Evolutionary conservation across 2,888 invertebrate genomes (phyloP).

Genomic region (Pristionchus fissidentatus): DNA sequence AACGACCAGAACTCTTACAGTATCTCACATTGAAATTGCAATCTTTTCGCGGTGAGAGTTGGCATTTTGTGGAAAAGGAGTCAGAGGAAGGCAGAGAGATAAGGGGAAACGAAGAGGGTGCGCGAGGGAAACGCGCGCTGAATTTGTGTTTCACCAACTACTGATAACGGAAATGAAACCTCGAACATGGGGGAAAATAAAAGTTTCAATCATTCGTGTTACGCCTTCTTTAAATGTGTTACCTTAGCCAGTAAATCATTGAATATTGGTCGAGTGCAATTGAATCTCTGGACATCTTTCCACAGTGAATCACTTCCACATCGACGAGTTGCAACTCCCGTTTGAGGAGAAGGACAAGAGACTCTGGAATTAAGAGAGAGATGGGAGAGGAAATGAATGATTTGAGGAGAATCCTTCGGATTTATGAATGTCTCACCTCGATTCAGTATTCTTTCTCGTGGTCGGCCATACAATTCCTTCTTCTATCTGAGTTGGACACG

Average conservation of each 20-base stretch:
- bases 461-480: conserved; percentile 72
- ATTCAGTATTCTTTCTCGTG: conserved; percentile 53
- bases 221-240: background rate
- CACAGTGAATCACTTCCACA: conserved; percentile 46
- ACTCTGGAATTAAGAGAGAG: background rate
- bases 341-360: conserved; percentile 46
- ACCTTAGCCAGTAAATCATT: conserved; percentile 43
- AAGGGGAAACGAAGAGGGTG: no score
- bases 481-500: conserved; percentile 71
- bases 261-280: conserved; percentile 44
- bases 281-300: conserved; percentile 38
- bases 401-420: background rate
- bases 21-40: no score
- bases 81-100: no score
- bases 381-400: background rate
- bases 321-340: conserved; percentile 42
- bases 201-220: background rate
- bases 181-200: no score
- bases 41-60: no score
- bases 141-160: no score
- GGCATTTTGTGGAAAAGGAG: no score
- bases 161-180: no score
- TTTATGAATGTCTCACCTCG: background rate
- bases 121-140: no score
- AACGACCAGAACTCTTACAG: no score